Percentiles rank a stretch among this genome's conserved stretches.
Evolutionary conservation across 2,113 vertebrate species (phyloP).

Genomic region (Thymallus thymallus): DNA sequence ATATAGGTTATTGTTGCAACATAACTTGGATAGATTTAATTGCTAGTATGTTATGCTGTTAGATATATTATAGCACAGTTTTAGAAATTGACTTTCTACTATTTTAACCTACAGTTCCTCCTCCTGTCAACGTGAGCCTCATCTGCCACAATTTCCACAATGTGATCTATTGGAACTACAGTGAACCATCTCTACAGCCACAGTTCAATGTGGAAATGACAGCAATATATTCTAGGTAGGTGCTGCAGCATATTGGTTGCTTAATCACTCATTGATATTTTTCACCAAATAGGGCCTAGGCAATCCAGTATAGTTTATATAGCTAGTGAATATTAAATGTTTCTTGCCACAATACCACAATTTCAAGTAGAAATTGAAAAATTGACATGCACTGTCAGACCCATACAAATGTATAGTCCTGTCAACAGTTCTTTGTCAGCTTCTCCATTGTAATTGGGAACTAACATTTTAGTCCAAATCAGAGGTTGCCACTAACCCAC

Average conservation of each 20-base stretch:
- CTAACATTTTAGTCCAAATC: background rate
- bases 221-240: background rate
- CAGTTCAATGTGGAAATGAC: background rate
- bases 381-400: background rate
- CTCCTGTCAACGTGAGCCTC: background rate
- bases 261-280: background rate
- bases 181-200: background rate
- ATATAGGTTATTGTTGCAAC: no score
- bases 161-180: background rate
- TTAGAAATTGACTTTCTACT: no score
- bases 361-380: background rate
- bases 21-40: no score
- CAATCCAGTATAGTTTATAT: background rate
- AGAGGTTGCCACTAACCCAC: background rate
- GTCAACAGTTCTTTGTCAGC: background rate
- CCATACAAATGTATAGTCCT: background rate
- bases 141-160: background rate
- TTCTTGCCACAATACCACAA: no score
- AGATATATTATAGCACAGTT: no score
- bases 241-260: background rate
- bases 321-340: no score
- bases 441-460: background rate
- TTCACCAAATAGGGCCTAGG: background rate
- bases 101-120: background rate
- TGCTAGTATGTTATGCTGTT: no score